phyloP scores from a whole-genome alignment of 2,888 invertebrate genomes.

The Megaustenia siamemsis region DNA sequence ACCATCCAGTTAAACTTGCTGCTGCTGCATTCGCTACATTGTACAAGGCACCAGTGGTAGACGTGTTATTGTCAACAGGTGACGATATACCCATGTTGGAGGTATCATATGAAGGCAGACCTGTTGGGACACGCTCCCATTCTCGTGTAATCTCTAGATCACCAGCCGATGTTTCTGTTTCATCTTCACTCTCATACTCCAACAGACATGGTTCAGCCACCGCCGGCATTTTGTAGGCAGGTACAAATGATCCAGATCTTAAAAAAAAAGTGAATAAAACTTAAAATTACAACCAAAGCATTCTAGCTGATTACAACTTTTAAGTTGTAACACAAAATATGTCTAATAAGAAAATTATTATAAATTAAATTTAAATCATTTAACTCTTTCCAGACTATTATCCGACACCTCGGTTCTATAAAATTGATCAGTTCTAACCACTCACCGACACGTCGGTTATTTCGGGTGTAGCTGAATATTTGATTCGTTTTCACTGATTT shows the following conservation, averaged over 20 bases:
- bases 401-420: too few species aligned
- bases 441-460: too few species aligned
- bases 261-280: not conserved
- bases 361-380: too few species aligned
- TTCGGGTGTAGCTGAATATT: too few species aligned
- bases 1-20: conserved; percentile 50
- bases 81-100: conserved; percentile 48
- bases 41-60: conserved; percentile 48
- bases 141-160: conserved; percentile 85
- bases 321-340: too few species aligned
- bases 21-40: conserved; percentile 40
- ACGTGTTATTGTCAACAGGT: conserved; percentile 43
- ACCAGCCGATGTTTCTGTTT: conserved; percentile 81
- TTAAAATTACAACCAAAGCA: too few species aligned
- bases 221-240: conserved; percentile 35
- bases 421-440: too few species aligned
- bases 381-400: too few species aligned
- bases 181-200: conserved; percentile 82
- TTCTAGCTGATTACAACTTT: too few species aligned
- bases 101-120: conserved; percentile 44
- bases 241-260: conserved; percentile 45
- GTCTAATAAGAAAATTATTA: too few species aligned
- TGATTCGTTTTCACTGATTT: too few species aligned
- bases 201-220: conserved; percentile 39
- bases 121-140: conserved; percentile 87